phyloP scores from a whole-genome alignment of 2,797 vertebrate species.

The Toxotes lorentzi region DNA sequence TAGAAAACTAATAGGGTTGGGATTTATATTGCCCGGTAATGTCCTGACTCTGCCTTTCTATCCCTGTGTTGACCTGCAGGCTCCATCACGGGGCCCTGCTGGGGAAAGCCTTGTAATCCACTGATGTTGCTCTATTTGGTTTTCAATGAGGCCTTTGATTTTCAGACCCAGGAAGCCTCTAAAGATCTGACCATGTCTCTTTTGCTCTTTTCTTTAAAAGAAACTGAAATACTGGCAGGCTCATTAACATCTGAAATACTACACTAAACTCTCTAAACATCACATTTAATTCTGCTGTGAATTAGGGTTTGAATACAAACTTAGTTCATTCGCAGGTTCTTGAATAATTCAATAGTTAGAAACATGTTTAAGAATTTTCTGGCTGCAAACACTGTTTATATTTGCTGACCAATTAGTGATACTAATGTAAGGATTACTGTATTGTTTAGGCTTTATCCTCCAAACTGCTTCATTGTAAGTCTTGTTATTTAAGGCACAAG shows the following conservation, averaged over 20 bases:
- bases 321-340: constrained; percentile 19
- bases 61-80: constrained; percentile 61
- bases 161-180: constrained; percentile 80
- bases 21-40: constrained; percentile 23
- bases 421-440: background rate
- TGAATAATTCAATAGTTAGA: constrained; percentile 8
- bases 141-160: constrained; percentile 88
- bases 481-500: constrained; percentile 1
- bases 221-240: constrained; percentile 58
- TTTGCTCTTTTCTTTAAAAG: constrained; percentile 71
- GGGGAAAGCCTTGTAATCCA: constrained; percentile 85
- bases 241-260: constrained; percentile 76
- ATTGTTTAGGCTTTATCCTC: background rate
- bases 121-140: constrained; percentile 87
- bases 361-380: background rate
- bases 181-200: constrained; percentile 80
- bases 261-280: constrained; percentile 55
- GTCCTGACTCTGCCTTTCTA: constrained; percentile 20
- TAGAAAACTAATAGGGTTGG: constrained; percentile 10
- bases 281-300: constrained; percentile 48
- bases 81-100: constrained; percentile 72
- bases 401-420: constrained; percentile 26
- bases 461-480: background rate
- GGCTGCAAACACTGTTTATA: constrained; percentile 6
- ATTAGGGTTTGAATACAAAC: constrained; percentile 38